Percentiles rank a stretch among this genome's conserved stretches.
phyloP scores from a whole-genome alignment of 2,888 invertebrate species.

The Hanleya hanleyi region DNA sequence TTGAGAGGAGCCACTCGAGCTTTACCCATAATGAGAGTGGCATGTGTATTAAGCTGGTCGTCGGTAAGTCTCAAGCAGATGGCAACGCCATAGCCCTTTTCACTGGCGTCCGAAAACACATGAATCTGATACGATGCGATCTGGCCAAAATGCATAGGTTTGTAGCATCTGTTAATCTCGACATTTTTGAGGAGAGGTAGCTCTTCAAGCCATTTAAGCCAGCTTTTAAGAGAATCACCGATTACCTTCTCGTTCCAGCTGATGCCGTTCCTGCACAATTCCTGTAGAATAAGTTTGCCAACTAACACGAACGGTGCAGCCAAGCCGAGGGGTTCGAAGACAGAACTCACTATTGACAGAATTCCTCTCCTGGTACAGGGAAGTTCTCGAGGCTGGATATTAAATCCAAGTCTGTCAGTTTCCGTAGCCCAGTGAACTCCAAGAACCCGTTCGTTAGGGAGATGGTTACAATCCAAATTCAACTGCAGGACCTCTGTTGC shows the following conservation, averaged over 20 bases:
- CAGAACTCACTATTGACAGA: background rate
- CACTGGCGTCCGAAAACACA: background rate
- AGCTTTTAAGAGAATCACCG: background rate
- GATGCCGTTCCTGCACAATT: background rate
- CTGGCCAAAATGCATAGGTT: too few relatives aligned
- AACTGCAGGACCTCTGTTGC: background rate
- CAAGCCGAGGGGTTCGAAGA: background rate
- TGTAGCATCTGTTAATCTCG: too few relatives aligned
- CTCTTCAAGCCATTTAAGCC: too few relatives aligned
- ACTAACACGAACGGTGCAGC: background rate
- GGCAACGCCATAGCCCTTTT: background rate
- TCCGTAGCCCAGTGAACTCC: background rate
- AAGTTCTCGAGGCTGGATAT: background rate
- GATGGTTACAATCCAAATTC: background rate
- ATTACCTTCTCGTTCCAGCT: background rate
- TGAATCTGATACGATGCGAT: background rate
- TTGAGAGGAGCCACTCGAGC: conserved; percentile 16
- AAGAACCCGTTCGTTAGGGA: background rate
- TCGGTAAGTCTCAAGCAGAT: background rate
- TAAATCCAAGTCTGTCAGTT: background rate
- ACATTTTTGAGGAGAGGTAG: too few relatives aligned
- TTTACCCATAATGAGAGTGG: conserved; percentile 1
- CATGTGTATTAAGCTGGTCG: background rate
- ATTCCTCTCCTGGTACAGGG: background rate
- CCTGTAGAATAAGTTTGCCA: background rate